Conservation (phyloP, 2,797 vertebrate genomes). For the Psittacula derbiana region DNA sequence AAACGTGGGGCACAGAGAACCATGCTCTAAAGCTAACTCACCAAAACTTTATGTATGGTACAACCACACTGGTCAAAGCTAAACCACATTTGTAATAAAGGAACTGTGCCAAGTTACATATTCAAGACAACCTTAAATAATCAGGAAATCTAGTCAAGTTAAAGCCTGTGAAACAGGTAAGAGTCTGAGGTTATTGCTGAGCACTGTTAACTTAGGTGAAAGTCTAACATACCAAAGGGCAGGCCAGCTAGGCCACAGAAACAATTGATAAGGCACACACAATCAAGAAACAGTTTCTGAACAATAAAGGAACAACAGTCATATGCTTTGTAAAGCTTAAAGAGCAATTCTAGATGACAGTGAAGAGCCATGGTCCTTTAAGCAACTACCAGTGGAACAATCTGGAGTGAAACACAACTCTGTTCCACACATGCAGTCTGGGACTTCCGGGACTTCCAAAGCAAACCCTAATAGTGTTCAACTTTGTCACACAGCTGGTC, state of each 20-base stretch:
- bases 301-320: neutral
- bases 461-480: neutral
- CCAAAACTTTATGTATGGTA: neutral
- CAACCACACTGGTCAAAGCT: neutral
- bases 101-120: neutral
- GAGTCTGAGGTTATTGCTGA: neutral
- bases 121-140: neutral
- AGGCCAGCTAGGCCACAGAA: neutral
- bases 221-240: neutral
- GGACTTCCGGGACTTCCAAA: neutral
- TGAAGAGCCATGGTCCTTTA: neutral
- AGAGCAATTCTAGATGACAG: neutral
- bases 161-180: neutral
- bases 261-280: neutral
- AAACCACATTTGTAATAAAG: neutral
- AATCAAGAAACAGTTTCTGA: neutral
- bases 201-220: neutral
- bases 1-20: neutral
- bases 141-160: neutral
- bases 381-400: neutral
- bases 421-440: neutral
- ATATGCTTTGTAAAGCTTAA: neutral
- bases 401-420: neutral
- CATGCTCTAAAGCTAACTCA: neutral
- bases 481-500: neutral